Evolutionary conservation across 2,797 vertebrate genomes (phyloP), one percentile per base, ranked within the genome.

Genomic region (Tragelaphus eurycerus): DNA sequence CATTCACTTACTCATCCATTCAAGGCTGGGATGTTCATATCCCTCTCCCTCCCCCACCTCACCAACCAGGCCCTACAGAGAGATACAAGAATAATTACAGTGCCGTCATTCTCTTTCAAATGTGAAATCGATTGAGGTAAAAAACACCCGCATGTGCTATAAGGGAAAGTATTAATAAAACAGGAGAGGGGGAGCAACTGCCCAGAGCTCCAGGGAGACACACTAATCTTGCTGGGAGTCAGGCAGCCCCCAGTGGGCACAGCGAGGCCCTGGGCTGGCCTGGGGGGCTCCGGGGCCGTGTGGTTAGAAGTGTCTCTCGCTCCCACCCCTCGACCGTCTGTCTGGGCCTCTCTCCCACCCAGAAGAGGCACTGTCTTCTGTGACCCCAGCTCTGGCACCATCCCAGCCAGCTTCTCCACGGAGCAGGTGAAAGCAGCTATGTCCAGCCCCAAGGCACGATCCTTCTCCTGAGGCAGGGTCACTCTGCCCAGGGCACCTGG

Each of bases 301-400:
- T 21, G 76, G 29, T 11, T 48, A 50, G 46, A 19, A 50, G 9
- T 12, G 29, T 50, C 76, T 52, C 76, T n/a, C 1, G 5, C 9
- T n/a, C 21, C 4, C 0, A 6, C 3, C 2, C 16, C 15, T 34
- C 12, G 6, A 14, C 74, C 7, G 0, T 29, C 15, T 4, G 48
- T 48, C 34, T 85, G 67, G 5, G n/a, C 21, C n/a, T 86, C 29
- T 14, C 16, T 64, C 25, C 54, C 6, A 3, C 43, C 60, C 17
- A 2, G 52, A 60, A 74, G 79, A 92, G 43, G 25, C 31, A 11
- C 13, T 2, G 17, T 21, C 71, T 74, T 74, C 71, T 74, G 71
- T 13, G 71, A 74, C 21, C 38, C 6, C 34, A 13, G 67, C 10
- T 86, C 86, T 8, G 21, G n/a, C 38, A 2, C 34, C 55, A 48